Percentiles rank a stretch among this genome's conserved stretches.
Conservation (phyloP, 2,888 invertebrate genomes). For the Zeuzera pyrina region DNA sequence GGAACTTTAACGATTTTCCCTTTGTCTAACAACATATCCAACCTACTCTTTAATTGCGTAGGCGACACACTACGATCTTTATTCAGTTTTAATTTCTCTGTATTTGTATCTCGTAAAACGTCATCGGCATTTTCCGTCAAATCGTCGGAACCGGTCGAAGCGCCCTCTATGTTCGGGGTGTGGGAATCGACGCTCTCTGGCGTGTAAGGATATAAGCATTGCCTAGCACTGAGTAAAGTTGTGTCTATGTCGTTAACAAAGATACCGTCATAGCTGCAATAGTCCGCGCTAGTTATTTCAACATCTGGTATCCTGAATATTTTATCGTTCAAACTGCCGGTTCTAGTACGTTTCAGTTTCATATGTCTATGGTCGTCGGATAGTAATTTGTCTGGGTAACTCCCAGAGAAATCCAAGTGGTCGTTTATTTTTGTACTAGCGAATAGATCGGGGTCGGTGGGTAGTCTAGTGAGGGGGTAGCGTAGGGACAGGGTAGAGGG, state of each 20-base stretch:
- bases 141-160: constrained; percentile 38
- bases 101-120: no score
- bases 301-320: constrained; percentile 54
- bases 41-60: constrained; percentile 73
- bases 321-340: constrained; percentile 49
- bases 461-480: constrained; percentile 28
- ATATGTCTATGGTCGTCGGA: constrained; percentile 22
- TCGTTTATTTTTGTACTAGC: constrained; percentile 20
- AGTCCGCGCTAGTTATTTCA: constrained; percentile 67
- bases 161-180: constrained; percentile 74
- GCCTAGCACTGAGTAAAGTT: constrained; percentile 47
- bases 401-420: background rate
- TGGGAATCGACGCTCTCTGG: constrained; percentile 88
- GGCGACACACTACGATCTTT: constrained; percentile 73
- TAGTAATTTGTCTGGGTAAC: constrained; percentile 10
- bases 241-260: constrained; percentile 72
- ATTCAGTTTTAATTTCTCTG: constrained; percentile 29
- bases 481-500: constrained; percentile 24
- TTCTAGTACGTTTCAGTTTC: constrained; percentile 32
- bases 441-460: constrained; percentile 42
- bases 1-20: constrained; percentile 26
- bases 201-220: constrained; percentile 81
- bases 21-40: constrained; percentile 60
- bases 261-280: constrained; percentile 44
- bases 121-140: constrained; percentile 38